Conservation (phyloP, 2,797 vertebrate genomes). For the Bradypodion ventrale region DNA sequence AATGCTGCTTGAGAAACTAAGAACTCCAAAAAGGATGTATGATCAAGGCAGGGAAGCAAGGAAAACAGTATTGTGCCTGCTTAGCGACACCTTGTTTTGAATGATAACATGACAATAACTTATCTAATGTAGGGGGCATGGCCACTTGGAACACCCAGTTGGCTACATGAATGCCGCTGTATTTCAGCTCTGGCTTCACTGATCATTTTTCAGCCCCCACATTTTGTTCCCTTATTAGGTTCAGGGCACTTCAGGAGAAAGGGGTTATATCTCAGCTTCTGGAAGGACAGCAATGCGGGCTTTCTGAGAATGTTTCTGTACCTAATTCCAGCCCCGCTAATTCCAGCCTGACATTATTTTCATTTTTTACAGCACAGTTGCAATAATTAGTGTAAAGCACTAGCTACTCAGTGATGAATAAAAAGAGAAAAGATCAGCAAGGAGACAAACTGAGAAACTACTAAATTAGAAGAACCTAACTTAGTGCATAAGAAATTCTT, state of each 20-base stretch:
- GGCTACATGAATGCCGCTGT: background rate
- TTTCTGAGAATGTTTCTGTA: background rate
- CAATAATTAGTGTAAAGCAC: slow-evolving; percentile 45
- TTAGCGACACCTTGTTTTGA: background rate
- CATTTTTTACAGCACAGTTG: slow-evolving; percentile 49
- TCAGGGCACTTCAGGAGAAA: background rate
- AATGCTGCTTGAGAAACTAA: background rate
- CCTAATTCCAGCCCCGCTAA: background rate
- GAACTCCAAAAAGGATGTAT: background rate
- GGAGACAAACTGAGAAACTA: slow-evolving; percentile 53
- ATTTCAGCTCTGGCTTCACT: background rate
- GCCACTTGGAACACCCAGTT: background rate
- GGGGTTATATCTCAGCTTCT: background rate
- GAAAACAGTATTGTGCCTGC: background rate
- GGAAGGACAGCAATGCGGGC: background rate
- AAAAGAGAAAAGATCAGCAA: slow-evolving; percentile 49
- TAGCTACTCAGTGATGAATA: slow-evolving; percentile 55
- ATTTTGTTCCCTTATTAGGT: background rate
- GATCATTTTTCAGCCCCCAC: background rate
- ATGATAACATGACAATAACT: background rate
- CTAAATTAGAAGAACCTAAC: slow-evolving; percentile 65
- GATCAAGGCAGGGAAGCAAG: background rate
- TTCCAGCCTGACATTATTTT: background rate
- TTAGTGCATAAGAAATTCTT: slow-evolving; percentile 64
- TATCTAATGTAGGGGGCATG: background rate